These are phyloP conservation scores for Drosophila recens DNA, from an alignment of 2,888 invertebrate genomes.

Conservation along the genomic window DNA sequence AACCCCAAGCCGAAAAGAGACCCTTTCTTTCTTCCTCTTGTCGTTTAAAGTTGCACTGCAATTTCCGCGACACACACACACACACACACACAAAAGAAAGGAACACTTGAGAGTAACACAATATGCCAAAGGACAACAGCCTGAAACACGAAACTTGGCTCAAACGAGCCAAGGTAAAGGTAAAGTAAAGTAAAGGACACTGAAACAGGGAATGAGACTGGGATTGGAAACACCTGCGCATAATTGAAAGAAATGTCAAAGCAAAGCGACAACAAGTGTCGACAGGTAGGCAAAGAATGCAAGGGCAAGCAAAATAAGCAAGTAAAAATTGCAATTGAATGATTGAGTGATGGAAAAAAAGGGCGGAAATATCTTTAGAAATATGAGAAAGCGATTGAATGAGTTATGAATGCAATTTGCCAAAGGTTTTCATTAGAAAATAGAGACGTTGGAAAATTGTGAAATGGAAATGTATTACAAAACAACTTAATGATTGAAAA, in stretches of 20 bases:
- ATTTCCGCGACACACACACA: conserved; percentile 51
- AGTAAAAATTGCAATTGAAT: conserved; percentile 62
- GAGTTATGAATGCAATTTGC: neutral
- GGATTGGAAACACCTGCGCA: conserved; percentile 60
- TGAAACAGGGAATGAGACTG: conserved; percentile 5
- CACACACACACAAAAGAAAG: conserved; percentile 5
- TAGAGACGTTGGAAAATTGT: too few species aligned
- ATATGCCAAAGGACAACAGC: conserved; percentile 59
- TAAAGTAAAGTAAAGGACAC: neutral
- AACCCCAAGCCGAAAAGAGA: neutral
- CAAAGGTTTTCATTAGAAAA: neutral
- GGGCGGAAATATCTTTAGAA: neutral
- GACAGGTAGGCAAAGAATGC: conserved; percentile 53
- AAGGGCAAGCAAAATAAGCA: conserved; percentile 32
- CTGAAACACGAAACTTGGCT: conserved; percentile 62
- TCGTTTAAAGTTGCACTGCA: conserved; percentile 45
- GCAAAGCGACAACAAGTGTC: conserved; percentile 49
- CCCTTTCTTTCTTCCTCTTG: neutral
- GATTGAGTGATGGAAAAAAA: conserved; percentile 8
- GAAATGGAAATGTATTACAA: too few species aligned
- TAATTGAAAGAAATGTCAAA: conserved; percentile 77
- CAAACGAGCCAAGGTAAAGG: conserved; percentile 19
- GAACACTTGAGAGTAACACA: conserved; percentile 57
- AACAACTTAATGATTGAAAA: too few species aligned
- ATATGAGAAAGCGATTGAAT: neutral